phyloP scores from a whole-genome alignment of 2,113 vertebrate species.

The Dipodomys spectabilis region DNA sequence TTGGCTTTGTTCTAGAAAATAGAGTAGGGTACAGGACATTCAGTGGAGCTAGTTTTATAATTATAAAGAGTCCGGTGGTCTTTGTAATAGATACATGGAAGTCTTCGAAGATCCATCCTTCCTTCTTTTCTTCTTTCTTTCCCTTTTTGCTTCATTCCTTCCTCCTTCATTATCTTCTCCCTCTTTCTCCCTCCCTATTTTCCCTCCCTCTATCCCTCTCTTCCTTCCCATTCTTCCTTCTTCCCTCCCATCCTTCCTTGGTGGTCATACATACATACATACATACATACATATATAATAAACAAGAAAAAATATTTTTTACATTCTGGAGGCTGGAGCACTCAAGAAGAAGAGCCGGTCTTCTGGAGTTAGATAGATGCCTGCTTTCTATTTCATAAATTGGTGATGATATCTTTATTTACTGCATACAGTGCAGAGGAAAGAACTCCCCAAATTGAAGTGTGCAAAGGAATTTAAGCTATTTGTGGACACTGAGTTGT shows the following conservation, averaged over 20 bases:
- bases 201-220: too few relatives aligned
- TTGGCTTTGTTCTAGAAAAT: constrained; percentile 17
- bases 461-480: background rate
- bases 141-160: background rate
- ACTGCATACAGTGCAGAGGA: background rate
- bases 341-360: too few relatives aligned
- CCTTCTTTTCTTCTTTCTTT: too few relatives aligned
- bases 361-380: too few relatives aligned
- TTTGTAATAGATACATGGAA: background rate
- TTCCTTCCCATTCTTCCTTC: too few relatives aligned
- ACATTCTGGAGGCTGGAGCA: too few relatives aligned
- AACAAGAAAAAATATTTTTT: too few relatives aligned
- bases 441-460: background rate
- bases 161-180: background rate
- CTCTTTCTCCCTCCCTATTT: too few relatives aligned
- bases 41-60: background rate
- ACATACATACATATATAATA: too few relatives aligned
- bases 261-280: too few relatives aligned
- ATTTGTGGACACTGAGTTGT: background rate
- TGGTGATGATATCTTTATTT: background rate
- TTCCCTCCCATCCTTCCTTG: too few relatives aligned
- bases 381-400: too few relatives aligned
- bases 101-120: background rate
- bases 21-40: background rate
- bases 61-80: background rate